Conservation (phyloP, 2,888 invertebrate genomes). For the Luperina nickerlii region DNA sequence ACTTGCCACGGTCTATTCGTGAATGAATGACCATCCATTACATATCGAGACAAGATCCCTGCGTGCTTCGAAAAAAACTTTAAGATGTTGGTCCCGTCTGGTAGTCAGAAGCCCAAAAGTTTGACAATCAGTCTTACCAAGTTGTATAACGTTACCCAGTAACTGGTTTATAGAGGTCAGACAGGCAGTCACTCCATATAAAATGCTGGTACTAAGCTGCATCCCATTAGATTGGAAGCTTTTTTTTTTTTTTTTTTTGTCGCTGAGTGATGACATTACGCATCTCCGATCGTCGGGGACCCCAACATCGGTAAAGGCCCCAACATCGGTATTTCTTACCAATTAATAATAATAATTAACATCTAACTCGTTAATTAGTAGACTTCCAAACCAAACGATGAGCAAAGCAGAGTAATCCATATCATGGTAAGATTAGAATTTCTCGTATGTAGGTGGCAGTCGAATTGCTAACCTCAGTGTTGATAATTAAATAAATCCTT, state of each 20-base stretch:
- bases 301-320: no score
- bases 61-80: neutral
- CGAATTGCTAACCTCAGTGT: slow-evolving; percentile 27
- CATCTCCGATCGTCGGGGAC: no score
- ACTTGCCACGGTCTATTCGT: neutral
- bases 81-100: neutral
- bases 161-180: neutral
- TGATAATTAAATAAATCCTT: slow-evolving; percentile 20
- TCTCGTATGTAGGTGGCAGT: slow-evolving; percentile 13
- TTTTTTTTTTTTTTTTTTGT: no score
- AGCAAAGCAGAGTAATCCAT: slow-evolving; percentile 17
- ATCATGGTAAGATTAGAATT: slow-evolving; percentile 29
- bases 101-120: neutral
- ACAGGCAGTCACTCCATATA: no score
- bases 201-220: no score
- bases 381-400: slow-evolving; percentile 25
- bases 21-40: neutral
- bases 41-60: neutral
- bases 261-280: no score
- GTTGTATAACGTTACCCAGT: neutral
- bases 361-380: slow-evolving; percentile 20
- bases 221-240: no score
- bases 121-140: no score
- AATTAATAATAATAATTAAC: neutral
- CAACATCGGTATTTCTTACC: no score